phyloP scores from a whole-genome alignment of 1,140 invertebrate species.

The Scaptomyza montana region DNA sequence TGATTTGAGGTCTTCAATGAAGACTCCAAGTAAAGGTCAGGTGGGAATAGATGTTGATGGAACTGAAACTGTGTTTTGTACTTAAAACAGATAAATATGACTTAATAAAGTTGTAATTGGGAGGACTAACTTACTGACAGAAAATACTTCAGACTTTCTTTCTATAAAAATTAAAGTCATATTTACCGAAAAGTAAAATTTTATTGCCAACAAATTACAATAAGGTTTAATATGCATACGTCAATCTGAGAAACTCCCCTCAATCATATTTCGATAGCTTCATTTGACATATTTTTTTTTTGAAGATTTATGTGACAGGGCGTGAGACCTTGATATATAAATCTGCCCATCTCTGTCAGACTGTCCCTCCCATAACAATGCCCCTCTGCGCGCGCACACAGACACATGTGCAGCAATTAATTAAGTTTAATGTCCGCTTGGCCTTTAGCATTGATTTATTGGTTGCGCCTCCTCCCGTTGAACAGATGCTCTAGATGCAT shows the following conservation, averaged over 20 bases:
- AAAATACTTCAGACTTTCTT: no score
- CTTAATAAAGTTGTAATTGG: no score
- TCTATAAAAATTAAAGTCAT: no score
- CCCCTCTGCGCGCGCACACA: neutral
- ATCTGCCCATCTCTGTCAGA: constrained; percentile 33
- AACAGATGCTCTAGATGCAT: neutral
- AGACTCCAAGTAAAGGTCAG: constrained; percentile 1
- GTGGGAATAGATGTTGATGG: neutral
- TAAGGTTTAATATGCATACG: neutral
- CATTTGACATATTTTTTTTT: constrained; percentile 19
- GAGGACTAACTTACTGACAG: no score
- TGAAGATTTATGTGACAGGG: constrained; percentile 59
- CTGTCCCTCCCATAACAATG: neutral
- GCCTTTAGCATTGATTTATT: constrained; percentile 73
- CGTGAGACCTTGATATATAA: constrained; percentile 46
- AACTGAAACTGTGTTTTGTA: neutral
- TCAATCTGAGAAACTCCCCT: neutral
- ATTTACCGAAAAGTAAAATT: neutral
- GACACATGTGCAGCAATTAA: constrained; percentile 58
- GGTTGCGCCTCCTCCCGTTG: constrained; percentile 11
- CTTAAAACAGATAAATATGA: no score
- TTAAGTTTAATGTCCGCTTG: constrained; percentile 69
- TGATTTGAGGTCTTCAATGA: constrained; percentile 28
- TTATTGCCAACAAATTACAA: neutral
- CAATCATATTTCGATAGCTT: constrained; percentile 24